Conservation (phyloP, 2,797 vertebrate genomes). For the Melanotaenia maccullochi region DNA sequence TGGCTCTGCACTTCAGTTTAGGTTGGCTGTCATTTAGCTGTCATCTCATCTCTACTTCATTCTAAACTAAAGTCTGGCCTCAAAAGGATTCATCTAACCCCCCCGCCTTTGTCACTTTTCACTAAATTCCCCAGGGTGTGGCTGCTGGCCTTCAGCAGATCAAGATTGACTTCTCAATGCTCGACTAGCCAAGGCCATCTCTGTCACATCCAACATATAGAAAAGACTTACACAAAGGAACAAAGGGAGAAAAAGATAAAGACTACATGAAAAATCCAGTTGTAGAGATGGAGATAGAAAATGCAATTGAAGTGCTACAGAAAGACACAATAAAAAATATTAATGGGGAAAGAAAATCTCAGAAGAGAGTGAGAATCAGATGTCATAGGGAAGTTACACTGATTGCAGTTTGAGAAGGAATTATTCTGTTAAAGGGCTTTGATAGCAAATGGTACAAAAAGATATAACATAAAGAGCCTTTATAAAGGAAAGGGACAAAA, state of each 20-base stretch:
- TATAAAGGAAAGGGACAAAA: constrained; percentile 1
- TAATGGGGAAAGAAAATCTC: constrained; percentile 5
- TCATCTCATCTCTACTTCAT: background rate
- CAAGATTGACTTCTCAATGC: constrained; percentile 30
- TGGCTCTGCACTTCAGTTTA: background rate
- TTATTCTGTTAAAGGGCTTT: constrained; percentile 17
- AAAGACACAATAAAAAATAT: background rate
- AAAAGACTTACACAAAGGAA: constrained; percentile 5
- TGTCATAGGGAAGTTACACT: constrained; percentile 1
- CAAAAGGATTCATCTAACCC: constrained; percentile 18
- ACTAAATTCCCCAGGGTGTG: constrained; percentile 10
- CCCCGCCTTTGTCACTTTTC: background rate
- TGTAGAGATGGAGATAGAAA: background rate
- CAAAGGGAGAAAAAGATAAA: background rate
- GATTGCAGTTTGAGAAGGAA: background rate
- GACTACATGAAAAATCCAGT: background rate
- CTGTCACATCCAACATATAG: constrained; percentile 45
- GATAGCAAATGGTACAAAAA: background rate
- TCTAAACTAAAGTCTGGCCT: constrained; percentile 5
- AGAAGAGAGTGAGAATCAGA: constrained; percentile 19
- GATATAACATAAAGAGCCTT: background rate
- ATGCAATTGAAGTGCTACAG: constrained; percentile 1
- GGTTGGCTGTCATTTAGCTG: constrained; percentile 1
- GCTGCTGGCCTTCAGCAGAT: constrained; percentile 18
- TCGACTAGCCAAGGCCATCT: constrained; percentile 32